Evolutionary conservation across 2,113 vertebrate species (phyloP), one percentile per base, ranked within the genome.

Genomic region (Ibidorhyncha struthersii): DNA sequence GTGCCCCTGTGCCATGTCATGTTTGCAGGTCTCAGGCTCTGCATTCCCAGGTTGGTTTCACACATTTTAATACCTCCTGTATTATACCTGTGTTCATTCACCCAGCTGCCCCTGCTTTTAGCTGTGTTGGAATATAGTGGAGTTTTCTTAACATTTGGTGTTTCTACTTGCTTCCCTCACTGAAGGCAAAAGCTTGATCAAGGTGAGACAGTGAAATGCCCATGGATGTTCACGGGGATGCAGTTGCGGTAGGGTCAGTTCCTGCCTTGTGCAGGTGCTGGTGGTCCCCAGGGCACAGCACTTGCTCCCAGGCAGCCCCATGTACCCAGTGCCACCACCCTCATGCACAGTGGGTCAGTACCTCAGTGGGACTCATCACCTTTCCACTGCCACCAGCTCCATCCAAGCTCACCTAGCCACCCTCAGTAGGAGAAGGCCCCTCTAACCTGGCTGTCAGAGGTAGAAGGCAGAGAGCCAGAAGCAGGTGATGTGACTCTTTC

Each of bases 281-380:
- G 13, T 55, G 26, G 65, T 56, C 8, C 61, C 47, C 72, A 71
- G 56, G 34, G 13, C 43, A 47, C 49, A 49, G 21, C 10, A 6
- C 12, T 34, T 8, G 30, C 32, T 38, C 8, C 29, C 45, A 27
- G 36, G 30, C 65, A 82, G 66, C 26, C 40, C 29, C 40, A 10
- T 2, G 30, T 12, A 34, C 32, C 29, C 80, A 61, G 49, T 21
- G 49, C 22, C 55, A 73, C 32, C 36, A 32, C 30, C 11, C 21
- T 62, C 59, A 55, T 3, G 1, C 6, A 0, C 1, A 1, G 19
- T 22, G n/a, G 53, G 32, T 30, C 79, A 56, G 0, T 13, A 43
- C 8, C 14, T 23, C 21, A 12, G 25, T 29, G 40, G 38, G 13
- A 17, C 10, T 29, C 23, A 23, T 22, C 43, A 49, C 15, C n/a